These are phyloP conservation scores for Battus philenor DNA, from an alignment of 1,140 invertebrate species.

Conservation along the genomic window DNA sequence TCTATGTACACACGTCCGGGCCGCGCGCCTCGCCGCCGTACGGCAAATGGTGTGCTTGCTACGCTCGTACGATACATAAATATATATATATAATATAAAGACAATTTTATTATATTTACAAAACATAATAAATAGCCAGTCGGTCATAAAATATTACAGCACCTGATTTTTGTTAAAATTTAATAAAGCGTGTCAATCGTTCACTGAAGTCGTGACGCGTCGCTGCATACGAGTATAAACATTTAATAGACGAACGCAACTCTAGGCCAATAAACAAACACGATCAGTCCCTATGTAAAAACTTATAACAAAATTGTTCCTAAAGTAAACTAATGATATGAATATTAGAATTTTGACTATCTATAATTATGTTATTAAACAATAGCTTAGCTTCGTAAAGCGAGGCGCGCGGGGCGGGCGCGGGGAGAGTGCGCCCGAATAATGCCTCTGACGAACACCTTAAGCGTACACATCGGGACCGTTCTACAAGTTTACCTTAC, in stretches of 20 bases:
- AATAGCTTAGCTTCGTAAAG: constrained; percentile 32
- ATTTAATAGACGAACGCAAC: constrained; percentile 47
- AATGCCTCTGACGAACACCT: constrained; percentile 38
- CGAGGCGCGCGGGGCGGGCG: constrained; percentile 25
- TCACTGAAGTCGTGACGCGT: constrained; percentile 28
- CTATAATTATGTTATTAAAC: constrained; percentile 52
- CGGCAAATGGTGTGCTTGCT: constrained; percentile 49
- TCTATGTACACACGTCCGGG: constrained; percentile 62
- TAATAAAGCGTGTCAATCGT: constrained; percentile 51
- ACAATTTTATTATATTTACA: constrained; percentile 68
- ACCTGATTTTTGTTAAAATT: constrained; percentile 56
- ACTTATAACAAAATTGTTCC: constrained; percentile 50
- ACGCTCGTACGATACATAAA: constrained; percentile 41
- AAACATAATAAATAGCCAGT: constrained; percentile 60
- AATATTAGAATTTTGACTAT: constrained; percentile 73
- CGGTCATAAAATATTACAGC: constrained; percentile 48
- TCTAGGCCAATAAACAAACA: constrained; percentile 56
- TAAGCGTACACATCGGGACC: constrained; percentile 42
- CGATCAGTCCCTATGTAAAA: constrained; percentile 41
- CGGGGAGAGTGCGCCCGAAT: constrained; percentile 19
- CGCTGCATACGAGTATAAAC: constrained; percentile 32
- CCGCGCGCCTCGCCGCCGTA: constrained; percentile 38
- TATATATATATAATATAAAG: too few relatives aligned
- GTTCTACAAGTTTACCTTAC: constrained; percentile 43
- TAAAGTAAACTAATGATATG: constrained; percentile 75